A percentile compares a stretch with the other conserved stretches of the same genome.
Evolutionary conservation across 2,113 vertebrate species (phyloP).

Genomic region (Cygnus atratus): DNA sequence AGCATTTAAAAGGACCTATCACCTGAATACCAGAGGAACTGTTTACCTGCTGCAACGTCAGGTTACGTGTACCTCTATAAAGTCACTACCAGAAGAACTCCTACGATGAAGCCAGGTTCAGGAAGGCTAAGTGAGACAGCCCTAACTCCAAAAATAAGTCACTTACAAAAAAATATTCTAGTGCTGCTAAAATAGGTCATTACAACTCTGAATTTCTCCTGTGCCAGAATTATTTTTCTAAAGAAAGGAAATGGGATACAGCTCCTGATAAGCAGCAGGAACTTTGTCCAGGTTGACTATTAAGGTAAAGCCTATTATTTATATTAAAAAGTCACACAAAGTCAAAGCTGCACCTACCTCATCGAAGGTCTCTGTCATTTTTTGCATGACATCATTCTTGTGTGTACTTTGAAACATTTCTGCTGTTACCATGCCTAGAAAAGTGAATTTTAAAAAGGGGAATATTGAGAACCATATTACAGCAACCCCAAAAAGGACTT

Average conservation of each 20-base stretch:
- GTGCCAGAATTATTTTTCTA: not conserved
- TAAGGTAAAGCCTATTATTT: not conserved
- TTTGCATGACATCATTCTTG: conserved; percentile 80
- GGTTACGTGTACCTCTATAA: not conserved
- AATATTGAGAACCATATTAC: not conserved
- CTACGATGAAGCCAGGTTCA: not conserved
- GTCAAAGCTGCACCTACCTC: conserved; percentile 74
- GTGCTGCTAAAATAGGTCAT: not conserved
- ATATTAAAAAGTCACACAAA: not conserved
- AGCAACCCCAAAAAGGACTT: not conserved
- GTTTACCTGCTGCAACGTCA: not conserved
- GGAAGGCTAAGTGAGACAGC: not conserved
- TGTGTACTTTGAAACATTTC: conserved; percentile 89
- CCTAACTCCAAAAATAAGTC: not conserved
- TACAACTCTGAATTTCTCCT: not conserved
- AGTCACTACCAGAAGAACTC: not conserved
- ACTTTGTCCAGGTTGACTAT: not conserved
- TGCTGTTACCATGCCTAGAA: conserved; percentile 87
- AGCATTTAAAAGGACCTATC: not conserved
- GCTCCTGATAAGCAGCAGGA: not conserved
- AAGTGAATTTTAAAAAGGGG: not conserved
- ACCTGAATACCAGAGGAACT: not conserved
- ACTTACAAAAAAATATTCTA: not conserved
- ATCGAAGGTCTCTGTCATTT: conserved; percentile 91
- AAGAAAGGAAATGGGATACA: not conserved